Percentiles rank a stretch among this genome's conserved stretches.
phyloP scores from a whole-genome alignment of 1,140 invertebrate species.

The Papilio machaon region DNA sequence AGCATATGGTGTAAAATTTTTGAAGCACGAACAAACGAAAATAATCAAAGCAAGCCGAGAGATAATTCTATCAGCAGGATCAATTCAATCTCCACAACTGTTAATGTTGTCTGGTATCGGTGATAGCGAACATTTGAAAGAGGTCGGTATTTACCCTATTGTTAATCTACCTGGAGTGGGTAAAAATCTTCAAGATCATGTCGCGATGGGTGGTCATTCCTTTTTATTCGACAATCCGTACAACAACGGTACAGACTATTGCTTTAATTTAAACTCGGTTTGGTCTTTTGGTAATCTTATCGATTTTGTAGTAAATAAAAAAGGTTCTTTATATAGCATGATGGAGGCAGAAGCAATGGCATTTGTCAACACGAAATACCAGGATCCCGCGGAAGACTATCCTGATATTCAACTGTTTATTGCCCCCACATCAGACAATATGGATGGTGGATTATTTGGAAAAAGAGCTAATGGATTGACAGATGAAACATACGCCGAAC shows the following conservation, averaged over 20 bases:
- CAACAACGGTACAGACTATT: conserved; percentile 77
- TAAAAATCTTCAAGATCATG: conserved; percentile 90
- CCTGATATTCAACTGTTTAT: conserved; percentile 91
- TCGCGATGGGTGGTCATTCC: conserved; percentile 84
- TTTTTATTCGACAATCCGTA: conserved; percentile 82
- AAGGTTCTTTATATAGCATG: conserved; percentile 85
- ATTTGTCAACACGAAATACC: conserved; percentile 89
- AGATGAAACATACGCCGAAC: conserved; percentile 85
- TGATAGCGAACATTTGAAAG: conserved; percentile 84
- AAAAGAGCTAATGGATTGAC: conserved; percentile 86
- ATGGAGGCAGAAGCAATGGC: conserved; percentile 89
- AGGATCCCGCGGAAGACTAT: conserved; percentile 84
- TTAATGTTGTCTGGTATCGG: conserved; percentile 92
- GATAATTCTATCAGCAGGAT: conserved; percentile 88
- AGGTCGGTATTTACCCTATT: conserved; percentile 83
- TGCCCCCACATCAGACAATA: conserved; percentile 86
- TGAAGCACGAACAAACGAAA: conserved; percentile 75
- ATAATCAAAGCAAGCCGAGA: conserved; percentile 84
- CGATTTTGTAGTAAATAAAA: conserved; percentile 82
- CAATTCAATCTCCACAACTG: conserved; percentile 89
- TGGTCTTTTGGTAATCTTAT: conserved; percentile 81
- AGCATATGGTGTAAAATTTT: conserved; percentile 85
- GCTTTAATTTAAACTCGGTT: conserved; percentile 84
- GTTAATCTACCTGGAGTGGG: conserved; percentile 89
- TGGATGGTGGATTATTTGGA: conserved; percentile 89